phyloP scores from a whole-genome alignment of 2,797 vertebrate species.

The Sebastiscus tertius region DNA sequence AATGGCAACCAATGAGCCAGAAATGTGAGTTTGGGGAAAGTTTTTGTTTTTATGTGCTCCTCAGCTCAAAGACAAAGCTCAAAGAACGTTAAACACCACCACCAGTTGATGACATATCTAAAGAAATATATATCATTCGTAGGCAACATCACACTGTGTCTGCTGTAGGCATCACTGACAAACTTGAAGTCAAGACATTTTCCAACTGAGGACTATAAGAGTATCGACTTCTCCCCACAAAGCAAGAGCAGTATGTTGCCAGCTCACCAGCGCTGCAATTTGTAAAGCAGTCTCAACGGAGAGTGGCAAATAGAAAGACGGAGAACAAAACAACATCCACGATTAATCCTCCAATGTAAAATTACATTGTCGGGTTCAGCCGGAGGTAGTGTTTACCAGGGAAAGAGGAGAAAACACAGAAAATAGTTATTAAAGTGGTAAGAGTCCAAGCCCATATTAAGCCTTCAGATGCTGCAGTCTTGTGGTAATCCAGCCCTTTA shows the following conservation, averaged over 20 bases:
- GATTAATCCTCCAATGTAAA: constrained; percentile 67
- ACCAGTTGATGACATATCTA: not conserved
- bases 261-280: constrained; percentile 49
- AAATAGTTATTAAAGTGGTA: constrained; percentile 5
- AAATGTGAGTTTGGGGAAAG: not conserved
- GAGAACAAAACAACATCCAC: constrained; percentile 64
- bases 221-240: constrained; percentile 30
- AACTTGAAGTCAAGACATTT: constrained; percentile 17
- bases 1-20: not conserved
- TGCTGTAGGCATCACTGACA: not conserved
- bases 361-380: constrained; percentile 41
- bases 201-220: constrained; percentile 6
- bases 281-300: constrained; percentile 59
- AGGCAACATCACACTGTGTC: not conserved
- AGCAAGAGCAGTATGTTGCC: constrained; percentile 19
- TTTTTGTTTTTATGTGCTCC: not conserved
- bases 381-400: constrained; percentile 21
- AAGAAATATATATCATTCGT: not conserved
- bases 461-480: not conserved
- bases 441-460: constrained; percentile 2
- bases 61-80: not conserved
- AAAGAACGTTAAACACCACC: not conserved
- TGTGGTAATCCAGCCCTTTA: not conserved
- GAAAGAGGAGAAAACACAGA: not conserved
- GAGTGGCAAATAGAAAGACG: constrained; percentile 43